Percentiles rank a stretch among this genome's conserved stretches.
These are phyloP conservation scores for Choloepus hoffmanni DNA, from an alignment of 2,113 vertebrate species.

Conservation along the genomic window DNA sequence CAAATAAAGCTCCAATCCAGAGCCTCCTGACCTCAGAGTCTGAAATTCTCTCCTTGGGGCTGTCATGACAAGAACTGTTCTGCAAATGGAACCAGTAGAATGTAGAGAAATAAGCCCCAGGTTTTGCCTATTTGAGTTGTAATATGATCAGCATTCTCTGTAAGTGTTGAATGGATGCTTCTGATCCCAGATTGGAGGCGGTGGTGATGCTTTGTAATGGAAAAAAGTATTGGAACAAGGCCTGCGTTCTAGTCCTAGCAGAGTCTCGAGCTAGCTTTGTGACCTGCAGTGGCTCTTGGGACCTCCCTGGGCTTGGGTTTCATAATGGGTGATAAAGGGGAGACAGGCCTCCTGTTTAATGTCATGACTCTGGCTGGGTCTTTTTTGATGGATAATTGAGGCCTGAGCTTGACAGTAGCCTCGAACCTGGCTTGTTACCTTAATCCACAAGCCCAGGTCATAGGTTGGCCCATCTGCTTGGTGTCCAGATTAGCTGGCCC, in stretches of 20 bases:
- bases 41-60: background rate
- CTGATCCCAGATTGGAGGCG: fast-evolving
- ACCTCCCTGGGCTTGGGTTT: background rate
- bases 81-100: too few species aligned
- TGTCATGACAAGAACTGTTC: background rate
- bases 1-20: background rate
- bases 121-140: background rate
- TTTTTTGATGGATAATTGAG: background rate
- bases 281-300: background rate
- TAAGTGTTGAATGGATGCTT: background rate
- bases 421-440: background rate
- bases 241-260: background rate
- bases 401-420: too few species aligned
- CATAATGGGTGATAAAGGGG: background rate
- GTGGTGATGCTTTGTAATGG: fast-evolving
- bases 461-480: fast-evolving
- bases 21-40: background rate
- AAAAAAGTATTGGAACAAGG: background rate
- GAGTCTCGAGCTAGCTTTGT: background rate
- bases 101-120: background rate
- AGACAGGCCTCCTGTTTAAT: background rate
- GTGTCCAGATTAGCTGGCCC: background rate
- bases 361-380: fast-evolving
- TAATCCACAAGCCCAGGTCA: background rate
- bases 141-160: background rate